A percentile compares a stretch with the other conserved stretches of the same genome.
Evolutionary conservation across 2,797 vertebrate species (phyloP).

Genomic region (Triplophysa yarkandensis): DNA sequence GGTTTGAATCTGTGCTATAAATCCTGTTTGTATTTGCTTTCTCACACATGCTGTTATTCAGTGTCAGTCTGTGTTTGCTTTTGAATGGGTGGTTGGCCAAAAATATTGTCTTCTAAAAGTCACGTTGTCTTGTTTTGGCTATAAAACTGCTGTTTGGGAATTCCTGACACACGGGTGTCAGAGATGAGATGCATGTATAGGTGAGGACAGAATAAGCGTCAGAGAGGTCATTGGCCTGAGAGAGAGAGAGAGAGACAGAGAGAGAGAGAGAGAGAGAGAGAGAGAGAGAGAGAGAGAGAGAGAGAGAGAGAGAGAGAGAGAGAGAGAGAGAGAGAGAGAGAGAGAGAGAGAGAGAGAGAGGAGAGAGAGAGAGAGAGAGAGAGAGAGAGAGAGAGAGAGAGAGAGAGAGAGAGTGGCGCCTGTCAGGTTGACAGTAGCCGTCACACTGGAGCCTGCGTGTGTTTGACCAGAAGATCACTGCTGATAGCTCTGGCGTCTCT

Average conservation of each 20-base stretch:
- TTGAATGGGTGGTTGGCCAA: neutral
- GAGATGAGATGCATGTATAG: conserved; percentile 24
- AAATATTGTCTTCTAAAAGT: neutral
- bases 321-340: conserved; percentile 30
- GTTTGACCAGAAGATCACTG: conserved; percentile 76
- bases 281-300: conserved; percentile 30
- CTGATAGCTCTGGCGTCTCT: conserved; percentile 66
- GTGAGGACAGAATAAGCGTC: conserved; percentile 13
- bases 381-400: conserved; percentile 13
- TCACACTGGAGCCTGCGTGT: conserved; percentile 73
- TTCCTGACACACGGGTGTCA: conserved; percentile 22
- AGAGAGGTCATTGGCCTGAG: conserved; percentile 45
- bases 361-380: conserved; percentile 21
- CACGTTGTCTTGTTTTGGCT: neutral
- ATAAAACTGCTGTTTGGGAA: neutral
- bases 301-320: conserved; percentile 31
- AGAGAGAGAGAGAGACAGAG: conserved; percentile 24
- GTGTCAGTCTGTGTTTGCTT: neutral
- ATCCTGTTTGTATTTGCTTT: neutral
- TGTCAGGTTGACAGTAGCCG: conserved; percentile 68
- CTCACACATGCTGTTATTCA: neutral
- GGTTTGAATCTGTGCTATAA: neutral
- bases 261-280: conserved; percentile 37
- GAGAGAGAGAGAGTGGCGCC: conserved; percentile 66
- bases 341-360: conserved; percentile 37